phyloP scores from a whole-genome alignment of 2,797 vertebrate genomes.

The Microtus obscurus region DNA sequence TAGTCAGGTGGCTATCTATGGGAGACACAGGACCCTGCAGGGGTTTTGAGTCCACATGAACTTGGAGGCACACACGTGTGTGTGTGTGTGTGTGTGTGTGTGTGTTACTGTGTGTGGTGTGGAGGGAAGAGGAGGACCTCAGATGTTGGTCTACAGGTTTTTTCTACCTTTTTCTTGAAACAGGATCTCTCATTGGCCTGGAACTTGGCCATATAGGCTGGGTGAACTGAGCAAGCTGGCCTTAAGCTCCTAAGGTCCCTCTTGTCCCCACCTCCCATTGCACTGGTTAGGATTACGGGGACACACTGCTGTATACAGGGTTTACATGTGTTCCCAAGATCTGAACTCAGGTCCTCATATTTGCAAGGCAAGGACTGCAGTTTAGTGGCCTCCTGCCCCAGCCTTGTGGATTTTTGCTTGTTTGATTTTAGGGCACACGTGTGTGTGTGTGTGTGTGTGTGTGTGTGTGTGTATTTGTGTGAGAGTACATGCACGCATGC shows the following conservation, averaged over 20 bases:
- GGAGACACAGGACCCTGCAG: neutral
- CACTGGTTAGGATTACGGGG: neutral
- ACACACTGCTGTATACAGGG: neutral
- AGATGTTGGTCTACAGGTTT: neutral
- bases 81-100: neutral
- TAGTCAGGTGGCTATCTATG: neutral
- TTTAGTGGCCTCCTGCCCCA: neutral
- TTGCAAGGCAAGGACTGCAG: neutral
- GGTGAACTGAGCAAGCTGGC: neutral
- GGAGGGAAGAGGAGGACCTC: neutral
- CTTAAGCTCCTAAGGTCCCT: neutral
- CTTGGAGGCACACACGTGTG: neutral
- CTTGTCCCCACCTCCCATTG: neutral
- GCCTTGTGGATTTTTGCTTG: neutral
- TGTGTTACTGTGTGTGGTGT: neutral
- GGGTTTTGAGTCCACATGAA: neutral
- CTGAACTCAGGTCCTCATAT: neutral
- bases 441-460: neutral
- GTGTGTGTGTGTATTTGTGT: neutral
- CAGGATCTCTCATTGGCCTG: neutral
- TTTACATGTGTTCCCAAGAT: neutral
- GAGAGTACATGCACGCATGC: neutral
- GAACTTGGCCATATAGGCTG: neutral
- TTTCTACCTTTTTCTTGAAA: neutral
- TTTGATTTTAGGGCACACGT: neutral